Percentiles rank a stretch among this genome's conserved stretches.
These are phyloP conservation scores for Psittacus erithacus DNA, from an alignment of 2,113 vertebrate species.

Conservation along the genomic window DNA sequence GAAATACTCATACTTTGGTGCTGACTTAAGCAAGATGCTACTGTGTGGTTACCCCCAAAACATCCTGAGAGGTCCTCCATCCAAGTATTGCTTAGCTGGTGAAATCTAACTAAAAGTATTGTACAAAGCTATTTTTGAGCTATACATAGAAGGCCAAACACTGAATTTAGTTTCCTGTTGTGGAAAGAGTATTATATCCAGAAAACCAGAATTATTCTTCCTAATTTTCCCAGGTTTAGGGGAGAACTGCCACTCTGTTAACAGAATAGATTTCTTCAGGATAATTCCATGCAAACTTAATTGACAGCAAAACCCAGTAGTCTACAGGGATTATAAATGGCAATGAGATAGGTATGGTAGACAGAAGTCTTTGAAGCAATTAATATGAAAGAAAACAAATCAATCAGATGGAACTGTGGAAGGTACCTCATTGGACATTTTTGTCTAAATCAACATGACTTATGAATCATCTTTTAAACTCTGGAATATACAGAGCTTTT, in stretches of 20 bases:
- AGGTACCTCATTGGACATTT: background rate
- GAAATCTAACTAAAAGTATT: background rate
- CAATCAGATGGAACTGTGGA: background rate
- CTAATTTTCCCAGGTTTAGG: background rate
- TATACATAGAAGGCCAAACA: background rate
- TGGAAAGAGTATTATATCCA: background rate
- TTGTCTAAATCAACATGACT: background rate
- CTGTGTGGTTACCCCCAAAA: background rate
- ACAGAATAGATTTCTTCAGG: background rate
- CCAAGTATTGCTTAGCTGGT: background rate
- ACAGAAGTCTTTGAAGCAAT: background rate
- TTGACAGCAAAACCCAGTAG: background rate
- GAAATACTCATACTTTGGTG: background rate
- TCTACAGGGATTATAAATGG: background rate
- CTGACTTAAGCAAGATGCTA: background rate
- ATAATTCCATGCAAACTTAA: background rate
- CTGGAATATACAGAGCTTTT: background rate
- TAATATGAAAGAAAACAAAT: background rate
- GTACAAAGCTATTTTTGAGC: background rate
- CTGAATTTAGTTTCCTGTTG: background rate
- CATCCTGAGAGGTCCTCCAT: background rate
- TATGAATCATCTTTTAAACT: background rate
- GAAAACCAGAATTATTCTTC: background rate
- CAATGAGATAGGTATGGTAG: background rate
- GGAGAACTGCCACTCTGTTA: background rate